Evolutionary conservation across 1,140 invertebrate species (phyloP), one percentile per base, ranked within the genome.

Genomic region (Mya arenaria): DNA sequence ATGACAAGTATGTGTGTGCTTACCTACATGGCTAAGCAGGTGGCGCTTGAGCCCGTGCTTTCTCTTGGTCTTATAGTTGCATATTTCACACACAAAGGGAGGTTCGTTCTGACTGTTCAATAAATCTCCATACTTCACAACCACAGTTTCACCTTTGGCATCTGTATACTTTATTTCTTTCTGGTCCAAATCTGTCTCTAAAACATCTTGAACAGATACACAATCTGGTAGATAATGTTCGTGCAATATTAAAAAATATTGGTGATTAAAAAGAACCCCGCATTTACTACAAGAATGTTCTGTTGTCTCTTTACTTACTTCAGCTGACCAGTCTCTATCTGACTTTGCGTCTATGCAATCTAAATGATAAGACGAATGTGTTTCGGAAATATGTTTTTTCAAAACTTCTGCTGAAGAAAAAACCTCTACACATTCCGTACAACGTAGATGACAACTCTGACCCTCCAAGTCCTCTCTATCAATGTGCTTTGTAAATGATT

Each of bases 181-280:
- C 19, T 17, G 25, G 1, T 52, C 48, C 34, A 75, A 32, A 25
- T 60, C 32, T 30, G 60, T 36, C 37, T 75, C 37, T 2, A 44
- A 19, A n/a, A 37, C 63, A 39, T 63, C 41, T 44, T 63, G 56
- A 60, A 52, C 52, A 1, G 32, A 30, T 34, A 66, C 75, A 68
- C 75, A 78, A 34, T 78, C 63, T 34, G 65, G 48, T 23, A 78
- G 58, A 25, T 68, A 55, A 15, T 78, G 41, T n/a, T 55, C 32
- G 25, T 78, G 75, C 3, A 52, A 37, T 8, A 62, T 30, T 15
- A 75, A 30, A 30, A 60, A 58, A 15, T 60, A 36, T 10, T 41
- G 23, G 48, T 75, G 72, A 28, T 58, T 25, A 37, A 75, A 75
- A 4, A 62, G 1, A 28, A 36, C 63, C 28, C 55, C 52, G 34